phyloP scores from a whole-genome alignment of 2,113 vertebrate genomes.

The Apus apus region DNA sequence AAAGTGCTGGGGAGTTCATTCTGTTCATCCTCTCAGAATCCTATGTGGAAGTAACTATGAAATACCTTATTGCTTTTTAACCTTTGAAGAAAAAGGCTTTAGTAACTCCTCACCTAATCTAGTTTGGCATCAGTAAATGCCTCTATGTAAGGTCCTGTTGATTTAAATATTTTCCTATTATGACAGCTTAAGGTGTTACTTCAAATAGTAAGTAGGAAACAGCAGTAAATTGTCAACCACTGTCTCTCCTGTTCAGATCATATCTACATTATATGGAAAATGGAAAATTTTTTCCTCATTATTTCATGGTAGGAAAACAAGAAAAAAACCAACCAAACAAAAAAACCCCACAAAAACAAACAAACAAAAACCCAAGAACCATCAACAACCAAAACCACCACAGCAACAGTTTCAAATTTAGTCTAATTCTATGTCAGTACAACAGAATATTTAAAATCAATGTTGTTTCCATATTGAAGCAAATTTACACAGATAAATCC shows the following conservation, averaged over 20 bases:
- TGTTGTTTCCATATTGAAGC: constrained; percentile 1
- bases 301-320: not conserved
- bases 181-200: not conserved
- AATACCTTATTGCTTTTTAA: not conserved
- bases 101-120: not conserved
- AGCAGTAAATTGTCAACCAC: not conserved
- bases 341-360: not conserved
- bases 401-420: not conserved
- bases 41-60: not conserved
- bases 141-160: not conserved
- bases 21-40: not conserved
- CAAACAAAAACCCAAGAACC: too few relatives aligned
- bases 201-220: not conserved
- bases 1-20: not conserved
- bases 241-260: not conserved
- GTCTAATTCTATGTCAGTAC: not conserved
- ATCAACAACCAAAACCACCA: too few relatives aligned
- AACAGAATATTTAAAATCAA: constrained; percentile 13
- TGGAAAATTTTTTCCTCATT: not conserved
- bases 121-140: not conserved
- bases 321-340: not conserved
- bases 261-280: not conserved
- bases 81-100: not conserved
- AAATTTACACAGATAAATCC: not conserved
- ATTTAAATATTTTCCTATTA: not conserved